Evolutionary conservation across 2,888 invertebrate genomes (phyloP).

Genomic region (Dioctria rufipes): DNA sequence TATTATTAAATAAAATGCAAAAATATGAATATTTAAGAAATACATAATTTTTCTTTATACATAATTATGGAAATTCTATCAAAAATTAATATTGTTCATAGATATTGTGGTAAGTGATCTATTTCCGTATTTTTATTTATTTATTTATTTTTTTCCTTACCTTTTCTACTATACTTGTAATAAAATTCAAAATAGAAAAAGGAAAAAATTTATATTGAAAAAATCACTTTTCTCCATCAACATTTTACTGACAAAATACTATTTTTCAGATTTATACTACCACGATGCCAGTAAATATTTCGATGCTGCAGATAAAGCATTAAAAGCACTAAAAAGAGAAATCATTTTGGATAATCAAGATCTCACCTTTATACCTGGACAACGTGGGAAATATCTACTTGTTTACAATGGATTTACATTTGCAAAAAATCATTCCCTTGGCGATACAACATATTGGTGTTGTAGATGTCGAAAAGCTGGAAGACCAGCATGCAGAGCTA

Average conservation of each 20-base stretch:
- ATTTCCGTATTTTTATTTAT: too few species aligned
- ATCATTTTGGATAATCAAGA: constrained; percentile 60
- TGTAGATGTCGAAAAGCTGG: constrained; percentile 67
- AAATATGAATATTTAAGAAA: too few species aligned
- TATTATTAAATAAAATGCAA: too few species aligned
- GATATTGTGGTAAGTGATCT: too few species aligned
- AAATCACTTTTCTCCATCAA: too few species aligned
- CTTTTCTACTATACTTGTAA: too few species aligned
- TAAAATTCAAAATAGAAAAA: too few species aligned
- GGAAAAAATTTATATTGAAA: too few species aligned
- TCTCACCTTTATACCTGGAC: constrained; percentile 67
- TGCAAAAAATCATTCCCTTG: constrained; percentile 67
- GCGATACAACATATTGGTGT: constrained; percentile 69
- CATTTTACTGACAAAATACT: constrained; percentile 36
- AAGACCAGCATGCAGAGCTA: constrained; percentile 65
- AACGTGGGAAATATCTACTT: constrained; percentile 67
- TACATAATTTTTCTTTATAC: too few species aligned
- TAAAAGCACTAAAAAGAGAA: constrained; percentile 21
- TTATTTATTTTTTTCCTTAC: too few species aligned
- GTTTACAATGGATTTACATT: constrained; percentile 68
- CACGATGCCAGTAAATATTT: constrained; percentile 23
- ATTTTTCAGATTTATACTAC: constrained; percentile 46
- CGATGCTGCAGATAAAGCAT: not conserved
- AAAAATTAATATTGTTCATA: too few species aligned
- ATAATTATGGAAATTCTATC: too few species aligned